Evolutionary conservation across 2,797 vertebrate genomes (phyloP).

Genomic region (Gymnocypris eckloni): DNA sequence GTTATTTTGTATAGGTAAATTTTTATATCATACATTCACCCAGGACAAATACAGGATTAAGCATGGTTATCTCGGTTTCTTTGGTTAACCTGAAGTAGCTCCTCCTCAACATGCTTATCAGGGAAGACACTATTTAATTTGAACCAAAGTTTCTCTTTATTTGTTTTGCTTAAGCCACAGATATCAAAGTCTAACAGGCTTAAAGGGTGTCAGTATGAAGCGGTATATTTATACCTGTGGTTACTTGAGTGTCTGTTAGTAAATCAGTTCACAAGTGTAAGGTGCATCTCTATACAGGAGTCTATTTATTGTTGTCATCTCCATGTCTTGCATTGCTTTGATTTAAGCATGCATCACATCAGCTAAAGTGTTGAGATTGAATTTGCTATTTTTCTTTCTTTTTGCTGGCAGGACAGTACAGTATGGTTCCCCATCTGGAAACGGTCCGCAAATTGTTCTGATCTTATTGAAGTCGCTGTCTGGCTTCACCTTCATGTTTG

Average conservation of each 20-base stretch:
- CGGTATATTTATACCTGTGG: neutral
- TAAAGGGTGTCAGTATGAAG: neutral
- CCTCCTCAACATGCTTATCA: slow-evolving; percentile 7
- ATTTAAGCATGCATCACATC: neutral
- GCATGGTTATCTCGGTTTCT: neutral
- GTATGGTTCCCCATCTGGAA: slow-evolving; percentile 91
- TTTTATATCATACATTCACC: neutral
- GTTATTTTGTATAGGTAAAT: neutral
- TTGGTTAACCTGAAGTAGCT: neutral
- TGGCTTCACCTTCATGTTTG: slow-evolving; percentile 93
- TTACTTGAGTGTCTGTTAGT: neutral
- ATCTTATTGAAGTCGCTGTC: slow-evolving; percentile 84
- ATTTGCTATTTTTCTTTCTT: slow-evolving; percentile 1
- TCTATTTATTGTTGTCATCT: neutral
- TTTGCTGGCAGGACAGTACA: slow-evolving; percentile 76
- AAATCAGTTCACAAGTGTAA: neutral
- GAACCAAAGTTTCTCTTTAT: slow-evolving; percentile 13
- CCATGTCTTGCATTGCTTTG: neutral
- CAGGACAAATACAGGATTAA: neutral
- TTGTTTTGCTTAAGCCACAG: neutral
- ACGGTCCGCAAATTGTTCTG: slow-evolving; percentile 85
- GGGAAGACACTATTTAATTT: neutral
- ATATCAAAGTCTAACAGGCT: slow-evolving; percentile 32
- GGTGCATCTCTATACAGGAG: neutral
- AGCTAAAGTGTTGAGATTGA: neutral